Base-by-base conservation (phyloP, 2,797 vertebrate genomes). In the Pipistrellus pipistrellus region DNA sequence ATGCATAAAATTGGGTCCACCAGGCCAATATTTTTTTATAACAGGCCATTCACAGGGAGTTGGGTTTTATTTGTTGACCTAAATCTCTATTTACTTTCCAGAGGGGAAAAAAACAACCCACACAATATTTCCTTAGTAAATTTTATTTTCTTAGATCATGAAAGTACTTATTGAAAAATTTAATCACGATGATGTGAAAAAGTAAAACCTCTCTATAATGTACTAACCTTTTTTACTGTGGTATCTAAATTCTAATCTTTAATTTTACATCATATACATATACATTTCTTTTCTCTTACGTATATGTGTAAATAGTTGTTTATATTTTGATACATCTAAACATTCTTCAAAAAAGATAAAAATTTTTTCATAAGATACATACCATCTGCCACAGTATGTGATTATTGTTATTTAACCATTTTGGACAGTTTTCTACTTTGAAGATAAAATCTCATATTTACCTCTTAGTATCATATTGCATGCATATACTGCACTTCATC, bases 1-100 rank as follows among this genome's bases (percentile, higher is more conserved):
- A 76, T 84, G 21, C 73, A 25, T 53, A 88, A n/a, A 93, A 46
- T 71, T 85, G 46, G 57, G 14, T 86, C 75, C 35, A 0, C 9
- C 57, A 73, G 87, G 73, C 35, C 57, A 77, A 59, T 84, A 71
- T 76, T 90, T 57, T 88, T 95, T 94, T 95, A 95, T 71, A 72
- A 46, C 23, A 64, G 64, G 9, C 38, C 94, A 1, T 93, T 90
- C 35, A 66, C 57, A 87, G 25, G 25, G 12, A 95, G 55, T 48
- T 88, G 46, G 59, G 32, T 94, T 95, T 94, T 95, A 86, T 90
- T 85, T 78, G 27, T 80, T 85, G 35, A 38, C 64, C 66, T 83
- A n/a, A 93, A 38, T 94, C 14, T 93, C 23, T 82, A 21, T 90
- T 83, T 89, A 46, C 53, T 85, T 93, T 85, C 48, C 32, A 75